Percentiles rank a stretch among this genome's conserved stretches.
These are phyloP conservation scores for Numida meleagris DNA, from an alignment of 2,113 vertebrate species.

Conservation along the genomic window DNA sequence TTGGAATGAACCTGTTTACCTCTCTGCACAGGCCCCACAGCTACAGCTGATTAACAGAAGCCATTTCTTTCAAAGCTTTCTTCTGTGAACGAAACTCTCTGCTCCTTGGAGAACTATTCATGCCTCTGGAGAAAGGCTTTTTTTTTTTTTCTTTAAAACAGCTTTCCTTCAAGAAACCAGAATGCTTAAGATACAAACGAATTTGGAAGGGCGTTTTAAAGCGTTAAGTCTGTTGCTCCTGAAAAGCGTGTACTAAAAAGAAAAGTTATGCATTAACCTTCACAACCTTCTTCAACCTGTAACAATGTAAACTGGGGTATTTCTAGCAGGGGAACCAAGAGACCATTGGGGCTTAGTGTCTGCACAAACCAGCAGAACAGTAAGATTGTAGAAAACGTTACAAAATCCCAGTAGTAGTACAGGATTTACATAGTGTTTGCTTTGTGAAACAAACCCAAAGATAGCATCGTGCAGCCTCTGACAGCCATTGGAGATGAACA, in stretches of 20 bases:
- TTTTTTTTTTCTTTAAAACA: neutral
- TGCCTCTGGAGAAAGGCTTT: neutral
- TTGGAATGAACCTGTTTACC: neutral
- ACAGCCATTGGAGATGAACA: neutral
- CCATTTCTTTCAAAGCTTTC: neutral
- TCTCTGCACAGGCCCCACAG: slow-evolving; percentile 39
- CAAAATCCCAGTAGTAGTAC: neutral
- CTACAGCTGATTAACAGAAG: neutral
- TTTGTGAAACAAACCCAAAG: neutral
- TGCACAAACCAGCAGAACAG: neutral
- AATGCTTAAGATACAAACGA: neutral
- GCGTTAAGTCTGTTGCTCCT: neutral
- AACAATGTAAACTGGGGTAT: neutral
- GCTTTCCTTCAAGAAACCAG: slow-evolving; percentile 34
- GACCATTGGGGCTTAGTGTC: neutral
- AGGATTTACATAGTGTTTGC: neutral
- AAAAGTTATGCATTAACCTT: neutral
- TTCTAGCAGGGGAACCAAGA: neutral
- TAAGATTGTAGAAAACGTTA: neutral
- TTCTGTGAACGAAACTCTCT: neutral
- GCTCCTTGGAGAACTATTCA: neutral
- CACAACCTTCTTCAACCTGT: neutral
- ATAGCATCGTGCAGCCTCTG: neutral
- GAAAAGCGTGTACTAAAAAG: neutral
- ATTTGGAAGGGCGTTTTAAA: neutral